Percentiles rank a stretch among this genome's conserved stretches.
These are phyloP conservation scores for Emydoidea blandingii DNA, from an alignment of 2,797 vertebrate genomes.

Conservation along the genomic window DNA sequence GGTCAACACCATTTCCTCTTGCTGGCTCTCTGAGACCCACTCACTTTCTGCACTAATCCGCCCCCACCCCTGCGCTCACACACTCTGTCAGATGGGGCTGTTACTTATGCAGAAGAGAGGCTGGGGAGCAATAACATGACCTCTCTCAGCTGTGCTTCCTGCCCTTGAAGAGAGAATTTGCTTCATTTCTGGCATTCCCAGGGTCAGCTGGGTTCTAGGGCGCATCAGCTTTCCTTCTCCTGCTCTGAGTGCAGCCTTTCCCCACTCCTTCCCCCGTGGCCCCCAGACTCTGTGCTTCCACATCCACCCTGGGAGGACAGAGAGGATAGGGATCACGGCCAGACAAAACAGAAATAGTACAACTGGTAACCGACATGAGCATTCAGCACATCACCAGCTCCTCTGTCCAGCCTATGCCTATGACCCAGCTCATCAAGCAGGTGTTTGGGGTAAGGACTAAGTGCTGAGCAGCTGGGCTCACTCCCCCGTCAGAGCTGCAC, in stretches of 20 bases:
- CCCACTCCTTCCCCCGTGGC: not conserved
- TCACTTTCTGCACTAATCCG: not conserved
- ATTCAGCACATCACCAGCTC: not conserved
- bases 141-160: constrained; percentile 22
- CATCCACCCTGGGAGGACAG: not conserved
- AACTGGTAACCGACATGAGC: not conserved
- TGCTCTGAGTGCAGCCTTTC: not conserved
- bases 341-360: not conserved
- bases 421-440: not conserved
- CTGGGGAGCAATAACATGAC: not conserved
- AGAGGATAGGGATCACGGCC: not conserved
- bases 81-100: not conserved
- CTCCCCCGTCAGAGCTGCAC: not conserved
- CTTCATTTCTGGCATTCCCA: constrained; percentile 39
- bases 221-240: constrained; percentile 35
- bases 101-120: constrained; percentile 41
- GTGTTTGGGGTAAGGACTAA: not conserved
- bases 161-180: constrained; percentile 4
- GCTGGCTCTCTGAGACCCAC: not conserved
- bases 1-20: constrained; percentile 37
- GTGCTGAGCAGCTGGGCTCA: not conserved
- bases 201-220: constrained; percentile 41
- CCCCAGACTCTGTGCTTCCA: not conserved
- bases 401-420: not conserved
- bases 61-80: not conserved